These are phyloP conservation scores for Pygoscelis antarcticus DNA, from an alignment of 2,113 vertebrate genomes.

Conservation along the genomic window DNA sequence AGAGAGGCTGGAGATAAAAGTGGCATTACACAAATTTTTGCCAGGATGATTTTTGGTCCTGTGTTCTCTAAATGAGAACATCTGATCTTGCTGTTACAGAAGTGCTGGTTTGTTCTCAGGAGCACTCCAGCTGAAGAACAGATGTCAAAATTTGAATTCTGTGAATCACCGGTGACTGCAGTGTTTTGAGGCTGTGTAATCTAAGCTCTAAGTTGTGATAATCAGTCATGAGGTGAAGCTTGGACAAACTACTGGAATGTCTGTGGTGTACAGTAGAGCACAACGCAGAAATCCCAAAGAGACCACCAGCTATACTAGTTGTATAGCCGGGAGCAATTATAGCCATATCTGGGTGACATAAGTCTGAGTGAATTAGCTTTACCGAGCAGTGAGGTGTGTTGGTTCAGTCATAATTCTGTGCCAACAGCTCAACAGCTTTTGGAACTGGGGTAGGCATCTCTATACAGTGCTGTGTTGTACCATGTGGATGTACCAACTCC, in stretches of 20 bases:
- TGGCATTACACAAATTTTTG: not conserved
- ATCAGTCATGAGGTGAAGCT: not conserved
- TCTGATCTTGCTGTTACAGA: not conserved
- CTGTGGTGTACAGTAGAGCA: not conserved
- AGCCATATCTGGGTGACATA: not conserved
- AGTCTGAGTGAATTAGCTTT: not conserved
- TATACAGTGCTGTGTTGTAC: not conserved
- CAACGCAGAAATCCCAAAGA: not conserved
- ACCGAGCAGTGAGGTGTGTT: not conserved
- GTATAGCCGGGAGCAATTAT: not conserved
- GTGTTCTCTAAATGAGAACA: not conserved
- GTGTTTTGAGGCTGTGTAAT: not conserved
- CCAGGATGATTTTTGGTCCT: not conserved
- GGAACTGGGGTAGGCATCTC: not conserved
- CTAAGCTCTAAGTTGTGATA: not conserved
- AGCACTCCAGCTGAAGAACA: not conserved
- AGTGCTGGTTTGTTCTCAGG: not conserved
- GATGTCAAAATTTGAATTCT: conserved; percentile 2
- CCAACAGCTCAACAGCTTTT: not conserved
- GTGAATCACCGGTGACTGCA: not conserved
- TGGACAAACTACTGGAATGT: not conserved
- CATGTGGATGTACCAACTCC: not conserved
- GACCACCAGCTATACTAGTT: not conserved
- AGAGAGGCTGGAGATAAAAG: not conserved
- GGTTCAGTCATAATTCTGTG: not conserved